Base-by-base conservation (phyloP, 1,140 invertebrate species). In the Whitmania pigra region DNA sequence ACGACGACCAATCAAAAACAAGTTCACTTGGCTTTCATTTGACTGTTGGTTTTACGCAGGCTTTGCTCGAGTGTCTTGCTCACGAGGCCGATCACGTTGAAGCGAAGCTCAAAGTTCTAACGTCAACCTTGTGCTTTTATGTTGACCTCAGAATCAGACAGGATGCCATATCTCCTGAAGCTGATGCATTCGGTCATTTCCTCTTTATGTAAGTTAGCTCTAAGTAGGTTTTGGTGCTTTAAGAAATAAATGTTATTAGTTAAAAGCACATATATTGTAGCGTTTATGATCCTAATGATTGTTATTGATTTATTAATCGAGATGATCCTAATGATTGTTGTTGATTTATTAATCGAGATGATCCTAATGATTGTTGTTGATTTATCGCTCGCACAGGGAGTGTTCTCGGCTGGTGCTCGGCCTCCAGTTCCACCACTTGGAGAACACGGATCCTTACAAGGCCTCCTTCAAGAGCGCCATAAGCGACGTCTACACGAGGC, bases 331-430 rank as follows among this genome's bases (percentile, higher is more conserved):
- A 60, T 17, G 9, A 22, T 60, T 60, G 5, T 17, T n/a, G n/a
- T n/a, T n/a, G n/a, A n/a, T n/a, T n/a, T n/a, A n/a, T n/a, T n/a
- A n/a, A n/a, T n/a, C n/a, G n/a, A n/a, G n/a, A n/a, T 57, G 20
- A 57, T 57, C 25, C 5, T 2, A 57, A 57, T 5, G 9, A 57
- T 57, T 57, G 20, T n/a, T 57, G 9, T 5, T 5, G 54, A 57
- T 57, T 57, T 25, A 57, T 57, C 22, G 22, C 18, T 4, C 25
- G 7, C 11, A n/a, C 68, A 73, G 72, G 67, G 72, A 71, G 27
- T 73, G 72, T 54, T 73, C 72, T 53, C 40, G 72, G 27, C 55
- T 73, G 29, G 72, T 73, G n/a, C 54, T 73, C 9, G 72, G 72
- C 13, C 29, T 69, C 29, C 67, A 73, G 31, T 73, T 73, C 66